Evolutionary conservation across 2,888 invertebrate species (phyloP).

Genomic region (Campoplex nolae): DNA sequence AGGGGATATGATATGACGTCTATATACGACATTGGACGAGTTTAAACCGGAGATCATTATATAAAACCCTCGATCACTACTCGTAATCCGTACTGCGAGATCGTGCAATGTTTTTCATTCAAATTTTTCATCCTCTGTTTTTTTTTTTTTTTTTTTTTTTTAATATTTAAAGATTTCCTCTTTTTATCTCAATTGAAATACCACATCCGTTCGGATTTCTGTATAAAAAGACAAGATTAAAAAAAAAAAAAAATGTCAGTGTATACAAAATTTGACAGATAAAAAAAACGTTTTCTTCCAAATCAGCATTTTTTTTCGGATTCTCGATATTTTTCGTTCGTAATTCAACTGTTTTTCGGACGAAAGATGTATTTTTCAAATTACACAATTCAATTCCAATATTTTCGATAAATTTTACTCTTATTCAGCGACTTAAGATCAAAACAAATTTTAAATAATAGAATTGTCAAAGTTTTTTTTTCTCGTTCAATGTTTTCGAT

Average conservation of each 20-base stretch:
- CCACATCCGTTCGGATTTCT: background rate
- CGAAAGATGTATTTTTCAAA: no score
- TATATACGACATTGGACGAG: slow-evolving; percentile 51
- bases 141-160: background rate
- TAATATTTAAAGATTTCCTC: background rate
- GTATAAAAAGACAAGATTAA: background rate
- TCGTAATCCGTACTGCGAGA: slow-evolving; percentile 36
- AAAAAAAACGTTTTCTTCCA: background rate
- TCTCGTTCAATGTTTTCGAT: background rate
- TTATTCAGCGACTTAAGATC: background rate
- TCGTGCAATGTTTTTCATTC: slow-evolving; percentile 26
- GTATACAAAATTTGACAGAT: background rate
- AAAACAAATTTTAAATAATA: background rate
- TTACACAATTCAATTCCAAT: no score
- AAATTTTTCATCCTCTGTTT: background rate
- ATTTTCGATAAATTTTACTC: background rate
- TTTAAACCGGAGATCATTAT: slow-evolving; percentile 56
- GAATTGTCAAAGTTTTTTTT: no score
- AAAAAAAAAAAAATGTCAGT: background rate
- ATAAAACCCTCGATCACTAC: slow-evolving; percentile 44
- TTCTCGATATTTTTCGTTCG: background rate
- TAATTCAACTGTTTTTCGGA: background rate
- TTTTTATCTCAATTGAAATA: background rate
- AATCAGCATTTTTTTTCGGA: background rate
- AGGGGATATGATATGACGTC: slow-evolving; percentile 49